Evolutionary conservation across 2,888 invertebrate genomes (phyloP).

Genomic region (Epinotia brunnichana): DNA sequence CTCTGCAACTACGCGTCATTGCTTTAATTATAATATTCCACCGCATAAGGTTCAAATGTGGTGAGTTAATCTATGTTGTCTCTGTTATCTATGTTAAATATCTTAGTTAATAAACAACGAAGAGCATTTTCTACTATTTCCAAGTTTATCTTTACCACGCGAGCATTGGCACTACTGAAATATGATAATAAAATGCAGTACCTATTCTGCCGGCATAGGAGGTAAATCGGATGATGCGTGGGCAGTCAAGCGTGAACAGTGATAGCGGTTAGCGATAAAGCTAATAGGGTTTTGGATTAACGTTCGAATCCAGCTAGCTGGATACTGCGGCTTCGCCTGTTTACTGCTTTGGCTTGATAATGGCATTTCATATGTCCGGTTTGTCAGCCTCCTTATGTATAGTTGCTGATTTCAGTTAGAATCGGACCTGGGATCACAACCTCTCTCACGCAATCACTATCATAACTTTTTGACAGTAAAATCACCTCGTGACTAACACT

Average conservation of each 20-base stretch:
- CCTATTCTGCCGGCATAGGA: conserved; percentile 25
- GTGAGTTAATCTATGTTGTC: no score
- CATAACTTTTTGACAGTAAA: no score
- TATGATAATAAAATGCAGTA: conserved; percentile 15
- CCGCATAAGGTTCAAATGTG: no score
- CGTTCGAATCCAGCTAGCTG: conserved; percentile 43
- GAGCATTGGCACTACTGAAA: conserved; percentile 27
- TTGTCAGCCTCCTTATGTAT: not conserved
- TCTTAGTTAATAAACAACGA: no score
- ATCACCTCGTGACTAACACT: no score
- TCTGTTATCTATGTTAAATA: no score
- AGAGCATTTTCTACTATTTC: not conserved
- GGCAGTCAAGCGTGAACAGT: conserved; percentile 58
- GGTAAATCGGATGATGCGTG: conserved; percentile 50
- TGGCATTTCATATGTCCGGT: not conserved
- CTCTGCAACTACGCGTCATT: no score
- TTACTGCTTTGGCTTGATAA: conserved; percentile 4
- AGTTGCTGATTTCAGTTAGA: not conserved
- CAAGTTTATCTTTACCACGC: not conserved
- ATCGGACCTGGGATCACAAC: no score
- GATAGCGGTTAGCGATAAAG: conserved; percentile 64
- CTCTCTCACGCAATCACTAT: no score
- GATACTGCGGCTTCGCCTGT: conserved; percentile 14
- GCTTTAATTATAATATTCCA: no score
- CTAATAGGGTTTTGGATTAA: conserved; percentile 65